Evolutionary conservation across 2,113 vertebrate genomes (phyloP), one percentile per base, ranked within the genome.

Genomic region (Turnix velox): DNA sequence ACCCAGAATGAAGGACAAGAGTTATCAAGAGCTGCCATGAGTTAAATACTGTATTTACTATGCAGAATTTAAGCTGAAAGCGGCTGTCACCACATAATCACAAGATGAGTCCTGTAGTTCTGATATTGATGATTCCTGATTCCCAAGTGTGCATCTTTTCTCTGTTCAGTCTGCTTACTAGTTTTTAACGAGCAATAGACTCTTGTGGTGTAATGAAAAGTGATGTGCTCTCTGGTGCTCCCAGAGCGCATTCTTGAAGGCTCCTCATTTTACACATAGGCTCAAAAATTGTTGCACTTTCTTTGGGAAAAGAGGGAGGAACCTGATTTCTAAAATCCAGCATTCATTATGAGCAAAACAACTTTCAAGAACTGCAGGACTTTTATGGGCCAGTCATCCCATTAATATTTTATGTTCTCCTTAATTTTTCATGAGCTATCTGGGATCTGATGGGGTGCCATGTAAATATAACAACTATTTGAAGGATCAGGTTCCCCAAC

Each of bases 381-480:
- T 92, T 86, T 94, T 89, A 85, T 74, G 81, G 58, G 40, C 68
- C 6, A 10, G n/a, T 76, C 61, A 74, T 89, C 54, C 66, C 61
- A 81, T 97, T 91, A 80, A 95, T 95, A 88, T 94, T 97, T 97
- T 81, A 97, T 94, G 57, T 75, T 80, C 61, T 81, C 23, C 3
- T 0, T 88, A 95, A 95, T 94, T 96, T 96, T 97, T 96, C 84
- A 94, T 94, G 73, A 94, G 54, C 39, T 92, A 42, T 93, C 57
- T 1, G 7, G 42, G 71, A 49, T 33, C 40, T 77, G 28, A 16
- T 92, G 43, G 31, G 72, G 43, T 20, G 61, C 37, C 45, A 11
- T 27, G 78, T 86, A 88, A 96, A 87, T 94, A 92, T 90, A 94
- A 80, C 52, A 86, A 63, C 39, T 79, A 4, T 75, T 72, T 77